phyloP scores from a whole-genome alignment of 2,113 vertebrate genomes.

The Dissostichus mawsoni region DNA sequence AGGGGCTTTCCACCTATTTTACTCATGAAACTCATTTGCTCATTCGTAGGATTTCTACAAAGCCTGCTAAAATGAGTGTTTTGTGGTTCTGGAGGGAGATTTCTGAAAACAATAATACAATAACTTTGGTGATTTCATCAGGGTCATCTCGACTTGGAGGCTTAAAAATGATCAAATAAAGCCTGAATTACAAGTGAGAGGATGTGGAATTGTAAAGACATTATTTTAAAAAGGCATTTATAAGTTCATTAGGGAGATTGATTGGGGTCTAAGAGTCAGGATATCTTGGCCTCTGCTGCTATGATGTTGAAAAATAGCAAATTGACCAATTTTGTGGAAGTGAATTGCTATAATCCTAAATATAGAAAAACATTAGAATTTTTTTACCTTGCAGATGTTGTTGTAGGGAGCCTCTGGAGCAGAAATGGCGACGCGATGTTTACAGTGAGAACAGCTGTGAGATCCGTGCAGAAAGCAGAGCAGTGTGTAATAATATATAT shows the following conservation, averaged over 20 bases:
- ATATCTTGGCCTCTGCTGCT: not conserved
- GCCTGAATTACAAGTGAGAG: not conserved
- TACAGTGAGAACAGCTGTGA: no score
- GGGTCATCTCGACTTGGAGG: not conserved
- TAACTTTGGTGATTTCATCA: not conserved
- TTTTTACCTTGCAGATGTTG: no score
- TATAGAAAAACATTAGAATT: no score
- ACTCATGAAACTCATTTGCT: not conserved
- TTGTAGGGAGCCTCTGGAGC: no score
- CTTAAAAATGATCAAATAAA: not conserved
- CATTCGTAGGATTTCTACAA: no score
- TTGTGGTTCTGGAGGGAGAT: not conserved
- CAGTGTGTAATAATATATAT: no score
- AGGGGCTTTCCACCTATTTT: not conserved
- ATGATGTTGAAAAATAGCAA: not conserved
- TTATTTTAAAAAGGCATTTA: not conserved
- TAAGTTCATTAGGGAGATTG: not conserved
- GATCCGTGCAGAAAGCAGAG: no score
- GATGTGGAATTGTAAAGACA: not conserved
- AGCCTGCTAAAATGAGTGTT: not conserved
- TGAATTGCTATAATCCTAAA: no score
- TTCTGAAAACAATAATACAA: not conserved
- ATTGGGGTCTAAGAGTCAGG: no score
- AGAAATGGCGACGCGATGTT: no score
- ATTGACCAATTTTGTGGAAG: not conserved